A percentile compares a stretch with the other conserved stretches of the same genome.
These are phyloP conservation scores for Coelopa pilipes DNA, from an alignment of 2,888 invertebrate species.

Conservation along the genomic window DNA sequence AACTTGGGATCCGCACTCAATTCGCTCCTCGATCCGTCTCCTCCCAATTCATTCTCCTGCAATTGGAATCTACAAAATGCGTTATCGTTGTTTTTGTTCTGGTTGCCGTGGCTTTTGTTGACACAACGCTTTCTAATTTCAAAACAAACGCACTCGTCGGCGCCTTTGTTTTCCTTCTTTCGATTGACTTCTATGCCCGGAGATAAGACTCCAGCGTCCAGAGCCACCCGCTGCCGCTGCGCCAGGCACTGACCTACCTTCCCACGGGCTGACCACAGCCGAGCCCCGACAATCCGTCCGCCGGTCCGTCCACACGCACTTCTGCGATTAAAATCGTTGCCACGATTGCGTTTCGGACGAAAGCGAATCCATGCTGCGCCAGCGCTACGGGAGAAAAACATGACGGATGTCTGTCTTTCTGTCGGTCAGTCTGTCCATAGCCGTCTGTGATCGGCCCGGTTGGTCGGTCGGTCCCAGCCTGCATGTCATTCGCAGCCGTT, in stretches of 20 bases:
- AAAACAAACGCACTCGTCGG: neutral
- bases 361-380: slow-evolving; percentile 1
- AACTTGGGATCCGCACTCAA: too few species aligned
- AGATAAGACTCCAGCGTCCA: neutral
- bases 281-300: too few species aligned
- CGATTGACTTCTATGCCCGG: neutral
- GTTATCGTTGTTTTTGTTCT: too few species aligned
- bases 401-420: slow-evolving; percentile 33
- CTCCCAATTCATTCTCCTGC: too few species aligned
- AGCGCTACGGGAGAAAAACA: slow-evolving; percentile 12
- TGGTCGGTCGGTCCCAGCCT: neutral
- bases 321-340: slow-evolving; percentile 10
- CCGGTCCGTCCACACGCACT: neutral
- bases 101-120: neutral
- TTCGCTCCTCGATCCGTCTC: too few species aligned
- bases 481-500: slow-evolving; percentile 11
- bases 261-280: too few species aligned
- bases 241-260: too few species aligned
- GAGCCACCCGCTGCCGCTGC: too few species aligned
- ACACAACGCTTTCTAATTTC: slow-evolving; percentile 10
- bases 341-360: neutral
- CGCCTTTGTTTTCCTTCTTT: neutral
- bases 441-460: neutral
- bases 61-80: too few species aligned
- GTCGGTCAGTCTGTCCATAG: slow-evolving; percentile 11